Evolutionary conservation across 1,140 invertebrate species (phyloP), one percentile per base, ranked within the genome.

Genomic region (Sipha flava): DNA sequence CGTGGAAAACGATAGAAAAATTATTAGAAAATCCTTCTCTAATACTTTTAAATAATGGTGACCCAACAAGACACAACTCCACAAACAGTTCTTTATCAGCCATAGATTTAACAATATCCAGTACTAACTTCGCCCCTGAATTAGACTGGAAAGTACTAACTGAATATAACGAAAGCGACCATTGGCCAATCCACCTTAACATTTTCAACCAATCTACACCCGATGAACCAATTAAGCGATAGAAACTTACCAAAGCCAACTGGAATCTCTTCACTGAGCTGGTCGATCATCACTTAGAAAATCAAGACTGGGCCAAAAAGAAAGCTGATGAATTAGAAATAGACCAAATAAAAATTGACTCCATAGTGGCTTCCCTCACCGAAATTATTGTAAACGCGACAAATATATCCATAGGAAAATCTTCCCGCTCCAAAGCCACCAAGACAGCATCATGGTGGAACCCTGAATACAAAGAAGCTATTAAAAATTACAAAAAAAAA

Each of bases 1-100:
- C 80, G 84, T 81, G 83, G 83, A 59, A 81, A 81, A 81, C 79
- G 31, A 80, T 84, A 49, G 83, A 68, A 23, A 68, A 68, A 68
- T 0, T 68, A 12, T n/a, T 68, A 6, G 64, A 68, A 68, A 21
- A 40, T 14, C 18, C 31, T 2, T 43, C 43, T 21, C 43, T 68
- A 23, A 43, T 68, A 16, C 37, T 68, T 10, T 2, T 68, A 68
- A 68, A 68, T 4, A 43, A 26, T 16, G 21, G 34, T 23, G 16
- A 14, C n/a, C 64, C 37, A 4, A 68, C 64, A 1, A 34, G 37
- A 23, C n/a, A 40, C 6, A 68, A 68, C 21, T 12, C 37, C 43
- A 18, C 64, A 6, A 68, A 68, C 21, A 37, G 37, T 23, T 43
- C n/a, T 1, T 16, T 68, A 40, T 26, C 64, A 40, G 21, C n/a